Conservation (phyloP, 2,888 invertebrate genomes). For the Caradrina kadenii region DNA sequence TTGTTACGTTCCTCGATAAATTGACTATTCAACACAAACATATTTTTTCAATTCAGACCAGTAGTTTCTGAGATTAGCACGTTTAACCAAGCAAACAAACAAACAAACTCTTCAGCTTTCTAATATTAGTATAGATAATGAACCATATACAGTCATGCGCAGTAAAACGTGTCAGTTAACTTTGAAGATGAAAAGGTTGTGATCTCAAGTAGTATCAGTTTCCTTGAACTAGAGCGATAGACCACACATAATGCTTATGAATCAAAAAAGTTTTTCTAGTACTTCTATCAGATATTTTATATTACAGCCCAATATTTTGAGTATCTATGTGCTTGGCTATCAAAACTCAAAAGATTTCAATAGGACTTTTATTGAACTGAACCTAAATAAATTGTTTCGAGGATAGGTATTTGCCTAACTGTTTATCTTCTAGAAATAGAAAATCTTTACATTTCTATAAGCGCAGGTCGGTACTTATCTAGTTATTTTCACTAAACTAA, state of each 20-base stretch:
- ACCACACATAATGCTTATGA: slow-evolving; percentile 17
- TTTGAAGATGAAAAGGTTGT: slow-evolving; percentile 37
- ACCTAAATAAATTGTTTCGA: slow-evolving; percentile 4
- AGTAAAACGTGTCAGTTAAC: slow-evolving; percentile 29
- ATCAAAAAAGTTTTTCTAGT: slow-evolving; percentile 24
- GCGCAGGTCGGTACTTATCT: too few species aligned
- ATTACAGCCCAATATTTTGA: neutral
- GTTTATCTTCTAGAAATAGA: neutral
- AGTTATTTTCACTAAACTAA: too few species aligned
- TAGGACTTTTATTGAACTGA: slow-evolving; percentile 15
- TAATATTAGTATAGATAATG: too few species aligned
- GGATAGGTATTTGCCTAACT: neutral
- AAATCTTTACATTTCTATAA: too few species aligned
- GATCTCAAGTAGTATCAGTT: slow-evolving; percentile 27
- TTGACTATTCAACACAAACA: too few species aligned
- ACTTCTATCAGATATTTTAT: slow-evolving; percentile 7
- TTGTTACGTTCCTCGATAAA: too few species aligned
- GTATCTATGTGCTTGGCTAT: neutral
- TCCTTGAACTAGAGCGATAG: slow-evolving; percentile 30
- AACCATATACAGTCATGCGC: slow-evolving; percentile 14
- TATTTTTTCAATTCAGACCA: too few species aligned
- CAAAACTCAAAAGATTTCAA: neutral
- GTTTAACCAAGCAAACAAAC: too few species aligned
- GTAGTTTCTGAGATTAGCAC: too few species aligned
- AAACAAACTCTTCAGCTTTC: too few species aligned